Evolutionary conservation across 1,140 invertebrate genomes (phyloP).

Genomic region (Camponotus pennsylvanicus): DNA sequence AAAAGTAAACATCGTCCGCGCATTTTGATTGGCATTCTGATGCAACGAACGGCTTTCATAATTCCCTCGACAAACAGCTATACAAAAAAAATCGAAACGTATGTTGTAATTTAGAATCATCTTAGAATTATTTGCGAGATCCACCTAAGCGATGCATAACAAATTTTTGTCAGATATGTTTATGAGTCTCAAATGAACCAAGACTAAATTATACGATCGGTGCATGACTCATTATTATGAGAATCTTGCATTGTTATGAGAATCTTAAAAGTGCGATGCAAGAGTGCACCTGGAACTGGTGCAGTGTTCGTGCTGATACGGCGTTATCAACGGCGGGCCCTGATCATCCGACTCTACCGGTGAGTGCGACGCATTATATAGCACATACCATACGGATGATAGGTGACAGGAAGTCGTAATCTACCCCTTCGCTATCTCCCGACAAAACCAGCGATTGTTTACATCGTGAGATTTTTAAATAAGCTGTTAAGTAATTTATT

Average conservation of each 20-base stretch:
- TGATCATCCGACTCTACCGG: slow-evolving; percentile 58
- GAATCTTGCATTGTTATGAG: slow-evolving; percentile 28
- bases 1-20: background rate
- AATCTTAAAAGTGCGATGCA: slow-evolving; percentile 18
- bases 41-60: background rate
- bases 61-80: background rate
- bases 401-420: slow-evolving; percentile 74
- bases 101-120: background rate
- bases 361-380: slow-evolving; percentile 19
- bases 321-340: slow-evolving; percentile 62
- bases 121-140: background rate
- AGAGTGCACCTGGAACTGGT: slow-evolving; percentile 67
- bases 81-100: background rate
- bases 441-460: slow-evolving; percentile 56
- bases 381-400: slow-evolving; percentile 62
- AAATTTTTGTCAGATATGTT: background rate
- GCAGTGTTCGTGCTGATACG: slow-evolving; percentile 64
- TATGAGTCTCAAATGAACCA: slow-evolving; percentile 5
- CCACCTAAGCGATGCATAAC: background rate
- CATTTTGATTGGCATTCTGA: background rate
- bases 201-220: slow-evolving; percentile 6
- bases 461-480: slow-evolving; percentile 62
- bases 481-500: slow-evolving; percentile 59
- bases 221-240: slow-evolving; percentile 52
- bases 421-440: slow-evolving; percentile 44